A percentile compares a stretch with the other conserved stretches of the same genome.
phyloP scores from a whole-genome alignment of 2,113 vertebrate species.

The Phrynosoma blainvillii region DNA sequence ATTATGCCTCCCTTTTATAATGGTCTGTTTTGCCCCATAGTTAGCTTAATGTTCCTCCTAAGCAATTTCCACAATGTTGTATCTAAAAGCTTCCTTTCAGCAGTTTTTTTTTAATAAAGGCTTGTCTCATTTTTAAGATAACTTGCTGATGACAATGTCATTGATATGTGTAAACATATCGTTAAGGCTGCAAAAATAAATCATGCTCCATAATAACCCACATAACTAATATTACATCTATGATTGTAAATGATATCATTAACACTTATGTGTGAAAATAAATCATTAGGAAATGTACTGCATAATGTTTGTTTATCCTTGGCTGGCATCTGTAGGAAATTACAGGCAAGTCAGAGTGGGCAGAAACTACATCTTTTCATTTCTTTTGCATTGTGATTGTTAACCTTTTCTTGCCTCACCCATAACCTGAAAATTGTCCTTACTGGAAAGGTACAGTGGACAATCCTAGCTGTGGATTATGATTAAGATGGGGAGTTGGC shows the following conservation, averaged over 20 bases:
- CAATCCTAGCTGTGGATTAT: not conserved
- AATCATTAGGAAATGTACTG: not conserved
- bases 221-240: slow-evolving; percentile 5
- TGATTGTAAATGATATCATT: slow-evolving; percentile 24
- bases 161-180: slow-evolving; percentile 10
- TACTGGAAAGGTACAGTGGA: not conserved
- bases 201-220: not conserved
- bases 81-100: slow-evolving; percentile 7
- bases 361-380: not conserved
- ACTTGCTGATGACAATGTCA: slow-evolving; percentile 34
- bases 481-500: not conserved
- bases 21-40: not conserved
- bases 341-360: not conserved
- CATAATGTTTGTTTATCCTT: not conserved
- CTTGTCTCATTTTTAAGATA: slow-evolving; percentile 22
- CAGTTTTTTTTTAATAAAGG: not conserved
- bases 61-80: slow-evolving; percentile 9
- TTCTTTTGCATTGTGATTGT: not conserved
- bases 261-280: not conserved
- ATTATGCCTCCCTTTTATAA: no score
- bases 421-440: not conserved
- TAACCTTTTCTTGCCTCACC: not conserved
- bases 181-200: slow-evolving; percentile 27
- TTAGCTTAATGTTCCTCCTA: not conserved
- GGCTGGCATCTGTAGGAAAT: slow-evolving; percentile 8